A percentile compares a stretch with the other conserved stretches of the same genome.
These are phyloP conservation scores for Ceratitis capitata DNA, from an alignment of 1,140 invertebrate genomes.

Conservation along the genomic window DNA sequence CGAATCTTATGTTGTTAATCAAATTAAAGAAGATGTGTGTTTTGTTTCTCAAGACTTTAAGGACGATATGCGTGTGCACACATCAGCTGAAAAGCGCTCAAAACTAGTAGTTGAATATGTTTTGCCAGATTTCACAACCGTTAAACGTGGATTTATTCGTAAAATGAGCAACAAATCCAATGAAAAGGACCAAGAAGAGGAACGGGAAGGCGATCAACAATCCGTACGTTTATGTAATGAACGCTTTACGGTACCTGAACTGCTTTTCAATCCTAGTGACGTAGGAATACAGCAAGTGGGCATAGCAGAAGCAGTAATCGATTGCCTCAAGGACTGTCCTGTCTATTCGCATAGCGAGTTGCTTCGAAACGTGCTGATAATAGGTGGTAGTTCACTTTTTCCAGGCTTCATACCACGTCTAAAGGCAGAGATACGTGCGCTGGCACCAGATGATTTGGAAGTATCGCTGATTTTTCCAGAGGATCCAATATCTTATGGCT, in stretches of 20 bases:
- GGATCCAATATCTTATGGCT: conserved; percentile 84
- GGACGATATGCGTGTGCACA: conserved; percentile 83
- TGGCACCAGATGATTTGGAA: conserved; percentile 80
- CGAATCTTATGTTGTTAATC: conserved; percentile 98
- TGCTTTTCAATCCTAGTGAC: conserved; percentile 95
- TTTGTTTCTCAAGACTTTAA: conserved; percentile 91
- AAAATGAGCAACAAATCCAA: conserved; percentile 42
- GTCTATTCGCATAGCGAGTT: conserved; percentile 84
- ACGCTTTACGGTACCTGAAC: conserved; percentile 91
- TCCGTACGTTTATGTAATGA: conserved; percentile 90
- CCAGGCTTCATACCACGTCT: conserved; percentile 86
- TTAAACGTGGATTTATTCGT: conserved; percentile 81
- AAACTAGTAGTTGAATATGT: conserved; percentile 92
- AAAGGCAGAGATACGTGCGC: conserved; percentile 80
- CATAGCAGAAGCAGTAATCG: conserved; percentile 87
- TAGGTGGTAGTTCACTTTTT: conserved; percentile 88
- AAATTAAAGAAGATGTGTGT: conserved; percentile 97
- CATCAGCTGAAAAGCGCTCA: conserved; percentile 68
- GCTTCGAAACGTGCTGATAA: conserved; percentile 88
- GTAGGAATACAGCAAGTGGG: conserved; percentile 90
- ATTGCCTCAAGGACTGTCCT: conserved; percentile 78
- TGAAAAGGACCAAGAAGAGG: conserved; percentile 51
- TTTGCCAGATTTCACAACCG: conserved; percentile 91
- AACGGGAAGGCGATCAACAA: conserved; percentile 70
- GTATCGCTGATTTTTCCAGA: conserved; percentile 78